Conservation (phyloP, 2,888 invertebrate genomes). For the Sympetrum striolatum region DNA sequence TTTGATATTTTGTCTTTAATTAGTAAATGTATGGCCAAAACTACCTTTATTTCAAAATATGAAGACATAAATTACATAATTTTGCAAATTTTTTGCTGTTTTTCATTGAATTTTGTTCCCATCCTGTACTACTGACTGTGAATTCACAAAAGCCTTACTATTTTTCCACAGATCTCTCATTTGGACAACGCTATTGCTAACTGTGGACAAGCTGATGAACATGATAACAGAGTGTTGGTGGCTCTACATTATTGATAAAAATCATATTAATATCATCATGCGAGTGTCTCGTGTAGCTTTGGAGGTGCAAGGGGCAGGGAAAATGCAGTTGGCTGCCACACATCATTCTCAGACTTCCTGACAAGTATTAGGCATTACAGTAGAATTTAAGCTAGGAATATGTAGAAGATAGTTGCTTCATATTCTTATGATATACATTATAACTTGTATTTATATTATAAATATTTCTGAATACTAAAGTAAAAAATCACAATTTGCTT, state of each 20-base stretch:
- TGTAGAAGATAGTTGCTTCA: slow-evolving; percentile 48
- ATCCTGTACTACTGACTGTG: neutral
- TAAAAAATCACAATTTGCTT: slow-evolving; percentile 47
- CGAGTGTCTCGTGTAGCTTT: slow-evolving; percentile 42
- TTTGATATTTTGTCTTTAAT: neutral
- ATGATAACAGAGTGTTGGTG: slow-evolving; percentile 41
- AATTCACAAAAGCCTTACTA: neutral
- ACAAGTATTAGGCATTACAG: slow-evolving; percentile 49
- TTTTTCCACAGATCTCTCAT: slow-evolving; percentile 34
- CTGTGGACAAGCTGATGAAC: slow-evolving; percentile 43
- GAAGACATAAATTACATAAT: neutral
- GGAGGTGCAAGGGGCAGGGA: slow-evolving; percentile 12
- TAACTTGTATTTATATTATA: slow-evolving; percentile 50
- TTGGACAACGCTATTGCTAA: slow-evolving; percentile 40
- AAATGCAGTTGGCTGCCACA: slow-evolving; percentile 28
- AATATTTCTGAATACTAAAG: slow-evolving; percentile 49
- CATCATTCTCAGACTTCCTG: slow-evolving; percentile 49
- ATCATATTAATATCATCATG: slow-evolving; percentile 40
- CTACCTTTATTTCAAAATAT: neutral
- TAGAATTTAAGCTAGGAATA: slow-evolving; percentile 46
- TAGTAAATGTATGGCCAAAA: neutral
- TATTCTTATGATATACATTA: slow-evolving; percentile 50
- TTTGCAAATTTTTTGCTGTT: neutral
- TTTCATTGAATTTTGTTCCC: neutral
- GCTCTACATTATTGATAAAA: slow-evolving; percentile 40